Evolutionary conservation across 2,888 invertebrate species (phyloP).

Genomic region (Agrilus biguttatus): DNA sequence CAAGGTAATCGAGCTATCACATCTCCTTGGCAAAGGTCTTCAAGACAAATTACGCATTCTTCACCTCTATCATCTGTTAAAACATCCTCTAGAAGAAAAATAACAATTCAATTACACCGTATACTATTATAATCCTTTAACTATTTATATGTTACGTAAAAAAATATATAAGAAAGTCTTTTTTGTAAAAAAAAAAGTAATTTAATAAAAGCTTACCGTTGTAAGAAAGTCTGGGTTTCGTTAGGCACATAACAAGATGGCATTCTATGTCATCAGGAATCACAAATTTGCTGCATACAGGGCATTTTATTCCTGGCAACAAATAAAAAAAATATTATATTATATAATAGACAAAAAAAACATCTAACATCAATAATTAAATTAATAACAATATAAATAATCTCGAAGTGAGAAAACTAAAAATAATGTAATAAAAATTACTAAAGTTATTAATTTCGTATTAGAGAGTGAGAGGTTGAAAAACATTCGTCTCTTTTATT

Average conservation of each 20-base stretch:
- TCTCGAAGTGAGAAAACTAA: too few species aligned
- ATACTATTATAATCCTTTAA: too few species aligned
- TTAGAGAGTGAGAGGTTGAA: too few species aligned
- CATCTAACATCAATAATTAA: too few species aligned
- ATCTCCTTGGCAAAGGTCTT: slow-evolving; percentile 90
- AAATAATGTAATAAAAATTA: too few species aligned
- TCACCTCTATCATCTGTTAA: slow-evolving; percentile 93
- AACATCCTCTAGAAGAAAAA: slow-evolving; percentile 75
- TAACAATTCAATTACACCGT: background rate
- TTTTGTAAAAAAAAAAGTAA: slow-evolving; percentile 3
- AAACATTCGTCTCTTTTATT: too few species aligned
- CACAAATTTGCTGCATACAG: slow-evolving; percentile 96
- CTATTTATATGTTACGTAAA: background rate
- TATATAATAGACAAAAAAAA: background rate
- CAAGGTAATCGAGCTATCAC: slow-evolving; percentile 97
- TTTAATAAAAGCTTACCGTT: slow-evolving; percentile 60
- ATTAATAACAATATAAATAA: too few species aligned
- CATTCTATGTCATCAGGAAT: slow-evolving; percentile 98
- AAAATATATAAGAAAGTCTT: slow-evolving; percentile 4
- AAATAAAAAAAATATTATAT: background rate
- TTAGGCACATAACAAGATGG: slow-evolving; percentile 98
- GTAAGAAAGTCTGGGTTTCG: slow-evolving; percentile 95
- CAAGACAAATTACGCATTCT: slow-evolving; percentile 98
- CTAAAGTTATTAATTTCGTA: too few species aligned
- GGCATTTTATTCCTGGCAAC: slow-evolving; percentile 87